Evolutionary conservation across 2,888 invertebrate genomes (phyloP).

Genomic region (Caenorhabditis virilis): DNA sequence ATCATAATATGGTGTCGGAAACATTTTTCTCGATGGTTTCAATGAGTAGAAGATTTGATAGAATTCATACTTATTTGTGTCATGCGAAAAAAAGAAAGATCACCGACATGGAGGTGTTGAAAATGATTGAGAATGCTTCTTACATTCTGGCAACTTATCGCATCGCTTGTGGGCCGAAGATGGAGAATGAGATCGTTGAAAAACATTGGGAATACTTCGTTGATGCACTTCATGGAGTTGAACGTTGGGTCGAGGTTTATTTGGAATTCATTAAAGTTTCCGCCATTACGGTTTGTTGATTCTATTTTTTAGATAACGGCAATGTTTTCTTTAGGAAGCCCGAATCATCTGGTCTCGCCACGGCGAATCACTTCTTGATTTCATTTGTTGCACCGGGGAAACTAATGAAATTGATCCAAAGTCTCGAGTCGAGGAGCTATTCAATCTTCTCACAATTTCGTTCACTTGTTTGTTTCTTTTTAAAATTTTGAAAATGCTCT

Average conservation of each 20-base stretch:
- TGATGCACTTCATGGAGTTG: conserved; percentile 32
- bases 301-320: no score
- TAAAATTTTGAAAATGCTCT: no score
- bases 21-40: conserved; percentile 28
- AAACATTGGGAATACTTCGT: conserved; percentile 37
- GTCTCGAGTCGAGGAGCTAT: no score
- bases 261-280: not conserved
- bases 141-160: conserved; percentile 44
- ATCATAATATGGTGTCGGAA: conserved; percentile 43
- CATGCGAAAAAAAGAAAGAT: conserved; percentile 36
- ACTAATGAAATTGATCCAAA: no score
- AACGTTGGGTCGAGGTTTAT: conserved; percentile 35
- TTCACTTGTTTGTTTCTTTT: no score
- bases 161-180: conserved; percentile 32
- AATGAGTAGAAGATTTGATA: conserved; percentile 35
- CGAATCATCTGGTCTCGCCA: no score
- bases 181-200: conserved; percentile 4
- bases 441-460: no score
- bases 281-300: conserved; percentile 1
- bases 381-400: no score
- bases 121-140: conserved; percentile 18
- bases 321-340: no score
- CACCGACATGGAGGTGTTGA: conserved; percentile 32
- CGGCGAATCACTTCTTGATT: no score
- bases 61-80: conserved; percentile 30